These are phyloP conservation scores for Drosophila parthenogenetica DNA, from an alignment of 2,888 invertebrate genomes.

Conservation along the genomic window DNA sequence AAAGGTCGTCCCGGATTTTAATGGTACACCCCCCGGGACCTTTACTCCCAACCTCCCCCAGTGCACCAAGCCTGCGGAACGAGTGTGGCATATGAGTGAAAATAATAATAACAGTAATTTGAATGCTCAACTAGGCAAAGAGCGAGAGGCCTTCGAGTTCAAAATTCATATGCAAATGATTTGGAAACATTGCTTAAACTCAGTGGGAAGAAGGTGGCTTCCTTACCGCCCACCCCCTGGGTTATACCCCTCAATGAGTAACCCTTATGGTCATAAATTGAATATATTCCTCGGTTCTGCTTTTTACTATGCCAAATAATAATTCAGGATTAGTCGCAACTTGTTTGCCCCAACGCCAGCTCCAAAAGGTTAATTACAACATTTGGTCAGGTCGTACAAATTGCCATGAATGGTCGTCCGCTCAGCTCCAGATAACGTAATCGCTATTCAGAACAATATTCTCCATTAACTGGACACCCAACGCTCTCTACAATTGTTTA, in stretches of 20 bases:
- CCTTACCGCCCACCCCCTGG: neutral
- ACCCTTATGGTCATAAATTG: conserved; percentile 71
- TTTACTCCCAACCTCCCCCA: conserved; percentile 35
- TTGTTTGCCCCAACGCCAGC: conserved; percentile 44
- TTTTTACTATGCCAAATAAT: conserved; percentile 68
- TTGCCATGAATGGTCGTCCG: conserved; percentile 64
- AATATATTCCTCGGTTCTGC: conserved; percentile 71
- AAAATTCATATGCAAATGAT: conserved; percentile 79
- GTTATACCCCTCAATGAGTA: conserved; percentile 6
- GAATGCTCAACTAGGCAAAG: conserved; percentile 70
- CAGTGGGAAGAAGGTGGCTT: neutral
- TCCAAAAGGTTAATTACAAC: conserved; percentile 77
- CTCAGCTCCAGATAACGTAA: conserved; percentile 78
- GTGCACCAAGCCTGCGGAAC: conserved; percentile 16
- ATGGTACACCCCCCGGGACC: conserved; percentile 41
- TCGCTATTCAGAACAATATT: conserved; percentile 60
- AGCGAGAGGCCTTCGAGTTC: conserved; percentile 58
- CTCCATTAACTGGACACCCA: conserved; percentile 22
- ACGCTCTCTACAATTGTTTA: neutral
- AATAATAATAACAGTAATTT: conserved; percentile 80
- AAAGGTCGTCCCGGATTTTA: conserved; percentile 71
- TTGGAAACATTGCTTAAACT: conserved; percentile 54
- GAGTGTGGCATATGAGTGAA: conserved; percentile 75
- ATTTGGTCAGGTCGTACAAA: conserved; percentile 79
- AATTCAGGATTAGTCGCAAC: conserved; percentile 77